A percentile compares a stretch with the other conserved stretches of the same genome.
These are phyloP conservation scores for Bicyclus anynana DNA, from an alignment of 1,140 invertebrate species.

Conservation along the genomic window DNA sequence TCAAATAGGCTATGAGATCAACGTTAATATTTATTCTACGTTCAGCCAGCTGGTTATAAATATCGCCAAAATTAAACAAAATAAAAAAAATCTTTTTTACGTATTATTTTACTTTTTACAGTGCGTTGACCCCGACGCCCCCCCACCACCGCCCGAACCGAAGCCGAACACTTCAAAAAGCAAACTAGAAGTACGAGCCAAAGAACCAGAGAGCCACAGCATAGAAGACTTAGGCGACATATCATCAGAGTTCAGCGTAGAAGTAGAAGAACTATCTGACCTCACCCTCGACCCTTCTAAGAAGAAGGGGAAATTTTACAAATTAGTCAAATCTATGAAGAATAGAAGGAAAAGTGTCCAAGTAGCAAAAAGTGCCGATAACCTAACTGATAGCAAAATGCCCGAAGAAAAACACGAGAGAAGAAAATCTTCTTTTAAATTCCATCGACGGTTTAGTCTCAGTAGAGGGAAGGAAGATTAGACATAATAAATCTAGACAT, in stretches of 20 bases:
- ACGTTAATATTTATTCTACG: too few species aligned
- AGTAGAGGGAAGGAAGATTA: conserved; percentile 64
- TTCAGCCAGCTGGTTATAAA: too few species aligned
- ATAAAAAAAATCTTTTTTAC: conserved; percentile 2
- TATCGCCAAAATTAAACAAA: too few species aligned
- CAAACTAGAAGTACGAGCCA: conserved; percentile 49
- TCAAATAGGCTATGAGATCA: too few species aligned
- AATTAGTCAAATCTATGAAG: conserved; percentile 67
- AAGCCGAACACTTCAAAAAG: conserved; percentile 62
- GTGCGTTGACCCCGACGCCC: conserved; percentile 67
- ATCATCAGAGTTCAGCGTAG: conserved; percentile 71
- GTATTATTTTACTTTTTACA: conserved; percentile 32
- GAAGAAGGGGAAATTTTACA: conserved; percentile 69
- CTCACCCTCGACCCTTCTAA: conserved; percentile 42
- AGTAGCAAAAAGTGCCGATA: conserved; percentile 63
- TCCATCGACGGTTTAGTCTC: conserved; percentile 65
- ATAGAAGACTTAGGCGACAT: conserved; percentile 70
- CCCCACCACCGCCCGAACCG: conserved; percentile 47
- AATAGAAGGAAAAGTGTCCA: conserved; percentile 69
- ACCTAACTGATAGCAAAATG: conserved; percentile 46
- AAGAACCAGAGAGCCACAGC: conserved; percentile 57
- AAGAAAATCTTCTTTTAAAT: conserved; percentile 62
- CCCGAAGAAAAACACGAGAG: conserved; percentile 57
- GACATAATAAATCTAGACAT: conserved; percentile 7
- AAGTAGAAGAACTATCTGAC: conserved; percentile 62